Evolutionary conservation across 1,140 invertebrate species (phyloP), one percentile per base, ranked within the genome.

Genomic region (Oscheius sp.): DNA sequence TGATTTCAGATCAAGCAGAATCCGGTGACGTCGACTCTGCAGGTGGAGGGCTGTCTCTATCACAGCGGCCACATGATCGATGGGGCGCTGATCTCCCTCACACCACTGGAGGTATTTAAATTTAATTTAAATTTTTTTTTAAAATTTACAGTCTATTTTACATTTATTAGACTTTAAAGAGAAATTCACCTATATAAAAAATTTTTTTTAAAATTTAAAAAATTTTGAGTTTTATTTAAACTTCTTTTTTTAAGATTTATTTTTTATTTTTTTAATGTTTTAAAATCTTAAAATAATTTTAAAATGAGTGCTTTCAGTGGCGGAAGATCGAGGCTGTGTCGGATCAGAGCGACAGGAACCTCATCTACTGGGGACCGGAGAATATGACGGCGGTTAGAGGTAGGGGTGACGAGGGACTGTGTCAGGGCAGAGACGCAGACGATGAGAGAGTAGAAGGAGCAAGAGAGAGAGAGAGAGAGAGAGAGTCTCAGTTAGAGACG

Each of bases 21-120:
- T 55, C 69, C 69, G 13, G 59, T 58, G 1, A 58, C 59, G 4
- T 71, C 69, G 13, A 49, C 36, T 15, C 69, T 71, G 15, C 69
- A 71, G 36, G 59, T 71, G 29, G 69, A 71, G 45, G 69, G 69
- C 23, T 71, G 69, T 28, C 61, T 71, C 0, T 46, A 71, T 64
- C 69, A 71, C 42, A 42, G 34, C 26, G 69, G 69, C 13, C 69
- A 71, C 31, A 35, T 46, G 59, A 71, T 71, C 10, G 69, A 71
- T 49, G 52, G 45, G 18, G 32, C 59, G 4, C 58, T 42, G 35
- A 65, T 71, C 31, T 35, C 42, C 20, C 42, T 71, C 18, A 58
- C 58, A 49, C 42, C 36, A 35, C 31, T 42, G 26, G 69, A 71
- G 58, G 67, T 68, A 20, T 31, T 0, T 59, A 0, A 13, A 23